phyloP scores from a whole-genome alignment of 2,113 vertebrate species.

The Menura novaehollandiae region DNA sequence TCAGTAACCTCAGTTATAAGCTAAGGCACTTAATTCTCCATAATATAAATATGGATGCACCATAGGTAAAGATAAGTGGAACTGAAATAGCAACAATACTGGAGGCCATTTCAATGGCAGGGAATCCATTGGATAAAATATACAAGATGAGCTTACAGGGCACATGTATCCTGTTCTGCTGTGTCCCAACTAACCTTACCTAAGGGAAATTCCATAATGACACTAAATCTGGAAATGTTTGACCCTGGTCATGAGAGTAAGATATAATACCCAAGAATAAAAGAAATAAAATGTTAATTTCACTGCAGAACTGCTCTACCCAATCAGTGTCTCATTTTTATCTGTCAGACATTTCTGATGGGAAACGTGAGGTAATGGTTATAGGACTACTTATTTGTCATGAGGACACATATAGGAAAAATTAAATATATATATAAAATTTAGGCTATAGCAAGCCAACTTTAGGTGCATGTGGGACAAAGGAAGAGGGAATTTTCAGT shows the following conservation, averaged over 20 bases:
- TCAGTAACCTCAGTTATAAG: neutral
- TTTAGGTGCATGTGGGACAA: neutral
- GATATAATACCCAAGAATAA: neutral
- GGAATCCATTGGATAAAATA: neutral
- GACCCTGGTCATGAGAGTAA: neutral
- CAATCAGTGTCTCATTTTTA: neutral
- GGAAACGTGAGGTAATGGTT: neutral
- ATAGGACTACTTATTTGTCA: neutral
- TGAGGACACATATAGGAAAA: neutral
- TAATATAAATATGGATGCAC: slow-evolving; percentile 12
- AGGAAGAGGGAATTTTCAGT: neutral
- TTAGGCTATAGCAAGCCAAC: neutral
- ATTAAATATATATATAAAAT: neutral
- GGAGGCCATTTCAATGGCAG: neutral
- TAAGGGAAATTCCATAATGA: neutral
- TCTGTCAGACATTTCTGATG: neutral
- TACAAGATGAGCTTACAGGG: neutral
- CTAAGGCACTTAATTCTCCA: slow-evolving; percentile 5
- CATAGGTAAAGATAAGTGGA: slow-evolving; percentile 12
- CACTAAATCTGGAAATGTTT: neutral
- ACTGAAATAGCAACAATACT: neutral
- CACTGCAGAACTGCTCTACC: neutral
- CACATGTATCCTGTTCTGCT: neutral
- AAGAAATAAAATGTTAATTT: neutral
- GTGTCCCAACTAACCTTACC: neutral